Evolutionary conservation across 1,140 invertebrate species (phyloP).

Genomic region (Calephelis nemesis): DNA sequence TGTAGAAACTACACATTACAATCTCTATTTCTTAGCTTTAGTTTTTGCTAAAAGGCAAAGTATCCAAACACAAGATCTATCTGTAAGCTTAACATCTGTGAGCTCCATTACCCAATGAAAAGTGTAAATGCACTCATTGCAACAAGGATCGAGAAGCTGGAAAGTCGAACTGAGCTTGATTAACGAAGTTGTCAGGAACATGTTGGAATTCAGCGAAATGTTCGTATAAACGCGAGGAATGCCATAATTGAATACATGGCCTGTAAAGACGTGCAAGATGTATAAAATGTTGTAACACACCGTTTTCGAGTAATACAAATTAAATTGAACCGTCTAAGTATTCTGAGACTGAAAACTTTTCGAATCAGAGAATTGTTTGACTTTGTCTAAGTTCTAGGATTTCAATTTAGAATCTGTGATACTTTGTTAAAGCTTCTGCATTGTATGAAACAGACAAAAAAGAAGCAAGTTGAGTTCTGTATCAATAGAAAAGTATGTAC

Average conservation of each 20-base stretch:
- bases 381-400: constrained; percentile 35
- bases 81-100: too few relatives aligned
- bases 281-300: neutral
- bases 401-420: constrained; percentile 43
- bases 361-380: constrained; percentile 35
- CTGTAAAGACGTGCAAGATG: neutral
- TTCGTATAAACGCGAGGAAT: neutral
- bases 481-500: neutral
- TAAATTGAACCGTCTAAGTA: neutral
- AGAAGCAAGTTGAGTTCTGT: neutral
- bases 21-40: too few relatives aligned
- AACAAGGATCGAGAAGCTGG: too few relatives aligned
- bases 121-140: too few relatives aligned
- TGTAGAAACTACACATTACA: too few relatives aligned
- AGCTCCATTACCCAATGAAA: too few relatives aligned
- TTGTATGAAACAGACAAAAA: constrained; percentile 28
- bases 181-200: neutral
- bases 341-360: constrained; percentile 32
- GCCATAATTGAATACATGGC: neutral
- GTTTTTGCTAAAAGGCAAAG: too few relatives aligned
- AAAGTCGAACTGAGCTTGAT: neutral
- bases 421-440: constrained; percentile 24
- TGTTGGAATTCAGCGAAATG: neutral
- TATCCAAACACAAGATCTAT: too few relatives aligned
- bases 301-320: neutral